Evolutionary conservation across 1,140 invertebrate genomes (phyloP).

Genomic region (Conus ventricosus): DNA sequence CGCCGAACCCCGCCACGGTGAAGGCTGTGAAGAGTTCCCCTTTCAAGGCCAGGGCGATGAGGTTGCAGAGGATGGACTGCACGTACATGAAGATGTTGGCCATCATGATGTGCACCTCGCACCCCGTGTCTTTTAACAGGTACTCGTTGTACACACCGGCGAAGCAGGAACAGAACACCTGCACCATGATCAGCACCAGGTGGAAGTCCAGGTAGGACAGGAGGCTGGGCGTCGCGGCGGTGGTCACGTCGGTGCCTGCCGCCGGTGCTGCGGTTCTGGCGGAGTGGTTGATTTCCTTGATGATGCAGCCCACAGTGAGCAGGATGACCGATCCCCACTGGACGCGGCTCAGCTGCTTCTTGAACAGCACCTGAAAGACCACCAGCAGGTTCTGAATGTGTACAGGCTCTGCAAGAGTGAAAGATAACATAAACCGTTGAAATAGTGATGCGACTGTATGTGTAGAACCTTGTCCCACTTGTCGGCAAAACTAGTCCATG

Average conservation of each 20-base stretch:
- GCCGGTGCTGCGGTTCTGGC: background rate
- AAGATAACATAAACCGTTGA: conserved; percentile 29
- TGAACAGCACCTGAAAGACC: conserved; percentile 84
- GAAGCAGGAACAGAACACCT: conserved; percentile 93
- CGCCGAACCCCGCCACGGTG: conserved; percentile 74
- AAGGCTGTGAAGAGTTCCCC: conserved; percentile 62
- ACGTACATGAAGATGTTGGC: conserved; percentile 98
- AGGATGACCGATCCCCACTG: conserved; percentile 94
- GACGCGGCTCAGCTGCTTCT: conserved; percentile 85
- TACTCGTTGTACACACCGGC: conserved; percentile 98
- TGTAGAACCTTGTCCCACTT: background rate
- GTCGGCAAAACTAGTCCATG: no score
- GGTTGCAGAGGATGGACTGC: conserved; percentile 94
- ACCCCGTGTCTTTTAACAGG: conserved; percentile 87
- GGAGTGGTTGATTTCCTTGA: conserved; percentile 88
- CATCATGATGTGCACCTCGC: conserved; percentile 90
- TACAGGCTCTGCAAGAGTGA: conserved; percentile 45
- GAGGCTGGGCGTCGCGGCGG: background rate
- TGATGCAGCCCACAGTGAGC: conserved; percentile 91
- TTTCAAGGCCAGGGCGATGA: conserved; percentile 80
- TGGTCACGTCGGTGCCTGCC: background rate
- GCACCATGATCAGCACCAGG: conserved; percentile 83
- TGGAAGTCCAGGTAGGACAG: conserved; percentile 79
- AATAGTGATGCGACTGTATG: no score
- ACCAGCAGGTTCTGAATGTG: background rate